Percentiles rank a stretch among this genome's conserved stretches.
Conservation (phyloP, 2,888 invertebrate species). For the Hartigia nigra region DNA sequence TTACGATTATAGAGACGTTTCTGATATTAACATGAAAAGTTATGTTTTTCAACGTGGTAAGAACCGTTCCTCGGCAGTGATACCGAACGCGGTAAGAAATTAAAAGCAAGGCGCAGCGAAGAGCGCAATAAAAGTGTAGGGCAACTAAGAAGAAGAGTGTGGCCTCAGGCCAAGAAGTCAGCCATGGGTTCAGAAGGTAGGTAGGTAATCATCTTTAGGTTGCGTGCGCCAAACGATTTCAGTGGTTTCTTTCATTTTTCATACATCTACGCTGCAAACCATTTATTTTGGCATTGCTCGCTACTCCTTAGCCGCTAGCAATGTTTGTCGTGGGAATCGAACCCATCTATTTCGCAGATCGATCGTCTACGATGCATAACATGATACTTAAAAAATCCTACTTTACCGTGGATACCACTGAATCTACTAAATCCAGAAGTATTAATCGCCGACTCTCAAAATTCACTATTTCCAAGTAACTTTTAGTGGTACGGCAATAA, state of each 20-base stretch:
- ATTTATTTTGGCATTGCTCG: slow-evolving; percentile 58
- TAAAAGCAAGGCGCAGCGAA: slow-evolving; percentile 13
- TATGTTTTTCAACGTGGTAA: background rate
- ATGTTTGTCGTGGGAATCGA: slow-evolving; percentile 56
- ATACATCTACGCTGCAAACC: slow-evolving; percentile 46
- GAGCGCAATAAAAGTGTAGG: slow-evolving; percentile 32
- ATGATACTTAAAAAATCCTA: background rate
- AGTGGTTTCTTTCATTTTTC: slow-evolving; percentile 55
- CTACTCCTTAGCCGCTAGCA: slow-evolving; percentile 45
- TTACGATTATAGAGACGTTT: background rate
- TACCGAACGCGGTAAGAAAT: slow-evolving; percentile 5
- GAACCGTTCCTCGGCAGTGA: background rate
- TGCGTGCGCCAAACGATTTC: slow-evolving; percentile 25
- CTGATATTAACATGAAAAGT: background rate
- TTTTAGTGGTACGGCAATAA: background rate
- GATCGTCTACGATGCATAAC: background rate
- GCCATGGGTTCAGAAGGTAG: slow-evolving; percentile 12
- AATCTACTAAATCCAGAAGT: background rate
- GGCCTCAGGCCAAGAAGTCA: background rate
- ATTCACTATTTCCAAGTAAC: background rate
- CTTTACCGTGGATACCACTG: background rate
- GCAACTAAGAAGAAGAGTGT: slow-evolving; percentile 23
- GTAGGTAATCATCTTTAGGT: slow-evolving; percentile 17
- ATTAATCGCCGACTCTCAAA: background rate
- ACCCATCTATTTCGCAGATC: slow-evolving; percentile 2